Evolutionary conservation across 2,113 vertebrate species (phyloP).

Genomic region (Perca flavescens): DNA sequence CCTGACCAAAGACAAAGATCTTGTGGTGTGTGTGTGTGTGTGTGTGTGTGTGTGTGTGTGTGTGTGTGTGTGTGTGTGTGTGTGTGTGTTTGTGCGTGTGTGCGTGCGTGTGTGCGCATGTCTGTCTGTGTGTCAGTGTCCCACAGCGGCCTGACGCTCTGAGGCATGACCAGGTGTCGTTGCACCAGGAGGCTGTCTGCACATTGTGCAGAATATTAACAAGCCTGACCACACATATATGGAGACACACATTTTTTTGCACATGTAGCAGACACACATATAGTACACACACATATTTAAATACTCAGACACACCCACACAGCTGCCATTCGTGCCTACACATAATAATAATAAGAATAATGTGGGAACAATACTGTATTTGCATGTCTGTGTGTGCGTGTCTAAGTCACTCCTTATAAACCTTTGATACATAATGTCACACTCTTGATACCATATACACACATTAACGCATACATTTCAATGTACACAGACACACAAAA

Average conservation of each 20-base stretch:
- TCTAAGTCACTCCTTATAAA: neutral
- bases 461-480: neutral
- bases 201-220: constrained; percentile 74
- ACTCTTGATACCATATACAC: neutral
- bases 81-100: constrained; percentile 20
- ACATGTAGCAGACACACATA: neutral
- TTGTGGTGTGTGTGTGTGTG: constrained; percentile 9
- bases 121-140: constrained; percentile 34
- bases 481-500: neutral
- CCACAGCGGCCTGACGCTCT: constrained; percentile 61
- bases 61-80: constrained; percentile 18
- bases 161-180: constrained; percentile 78
- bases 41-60: constrained; percentile 13
- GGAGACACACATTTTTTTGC: constrained; percentile 21
- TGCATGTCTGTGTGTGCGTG: neutral
- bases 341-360: neutral
- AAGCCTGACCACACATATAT: constrained; percentile 38
- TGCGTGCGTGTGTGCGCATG: neutral
- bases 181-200: constrained; percentile 49
- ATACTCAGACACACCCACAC: neutral
- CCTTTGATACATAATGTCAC: too few relatives aligned
- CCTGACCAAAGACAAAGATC: constrained; percentile 8
- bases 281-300: neutral
- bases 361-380: neutral
- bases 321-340: neutral